phyloP scores from a whole-genome alignment of 1,140 invertebrate species.

The Drosophila asahinai region DNA sequence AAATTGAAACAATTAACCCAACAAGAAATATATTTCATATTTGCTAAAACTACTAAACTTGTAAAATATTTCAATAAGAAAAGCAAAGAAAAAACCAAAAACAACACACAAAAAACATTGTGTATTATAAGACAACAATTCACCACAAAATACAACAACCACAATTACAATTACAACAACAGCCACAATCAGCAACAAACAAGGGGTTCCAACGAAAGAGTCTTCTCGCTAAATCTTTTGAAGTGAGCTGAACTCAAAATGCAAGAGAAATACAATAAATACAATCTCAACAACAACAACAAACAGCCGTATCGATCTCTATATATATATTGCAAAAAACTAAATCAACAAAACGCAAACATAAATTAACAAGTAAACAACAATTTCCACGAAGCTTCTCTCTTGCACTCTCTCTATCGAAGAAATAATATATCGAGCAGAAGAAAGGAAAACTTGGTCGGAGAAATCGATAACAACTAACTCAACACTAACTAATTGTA shows the following conservation, averaged over 20 bases:
- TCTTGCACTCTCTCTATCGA: constrained; percentile 38
- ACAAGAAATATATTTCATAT: constrained; percentile 33
- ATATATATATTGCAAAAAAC: constrained; percentile 11
- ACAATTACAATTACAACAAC: constrained; percentile 47
- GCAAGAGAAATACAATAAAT: constrained; percentile 3
- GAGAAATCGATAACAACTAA: constrained; percentile 27
- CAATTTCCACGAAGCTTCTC: constrained; percentile 44
- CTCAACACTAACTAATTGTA: constrained; percentile 32
- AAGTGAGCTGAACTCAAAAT: constrained; percentile 2
- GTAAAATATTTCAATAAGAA: constrained; percentile 36
- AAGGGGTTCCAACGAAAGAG: constrained; percentile 9
- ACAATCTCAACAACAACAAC: background rate
- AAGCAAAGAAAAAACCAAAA: constrained; percentile 17
- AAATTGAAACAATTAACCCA: constrained; percentile 45
- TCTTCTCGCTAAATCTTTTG: background rate
- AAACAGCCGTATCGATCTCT: constrained; percentile 9
- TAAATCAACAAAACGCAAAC: constrained; percentile 46
- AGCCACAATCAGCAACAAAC: constrained; percentile 58
- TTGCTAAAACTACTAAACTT: constrained; percentile 53
- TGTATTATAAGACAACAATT: constrained; percentile 68
- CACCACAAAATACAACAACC: constrained; percentile 45
- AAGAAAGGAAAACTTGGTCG: constrained; percentile 32
- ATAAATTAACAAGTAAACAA: constrained; percentile 37
- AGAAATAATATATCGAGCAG: constrained; percentile 19
- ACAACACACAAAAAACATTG: constrained; percentile 47